Base-by-base conservation (phyloP, 2,888 invertebrate species). In the Hypolimnas misippus region DNA sequence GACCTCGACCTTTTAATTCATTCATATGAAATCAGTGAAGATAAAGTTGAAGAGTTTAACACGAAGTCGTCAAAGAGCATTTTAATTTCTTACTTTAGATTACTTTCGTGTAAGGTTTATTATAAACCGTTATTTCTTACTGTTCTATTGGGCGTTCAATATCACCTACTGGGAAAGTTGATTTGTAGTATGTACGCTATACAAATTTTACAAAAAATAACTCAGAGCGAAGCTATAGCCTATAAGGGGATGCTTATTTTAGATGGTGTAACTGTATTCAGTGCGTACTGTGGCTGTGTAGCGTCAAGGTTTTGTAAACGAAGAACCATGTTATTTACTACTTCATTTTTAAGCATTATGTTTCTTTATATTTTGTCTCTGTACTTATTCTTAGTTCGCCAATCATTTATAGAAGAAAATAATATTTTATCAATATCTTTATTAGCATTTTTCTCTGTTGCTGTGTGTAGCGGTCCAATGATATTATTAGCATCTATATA, bases 211-310 rank as follows among this genome's bases (percentile, higher is more conserved):
- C 73, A 72, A 25, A 65, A 71, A 59, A 73, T 76, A 29, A 71
- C 73, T 8, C 38, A 65, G 16, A 70, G 54, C 57, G 73, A 76
- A 46, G 54, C 67, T 1, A 59, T 70, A 0, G 75, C 77, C 1
- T 75, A 77, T 42, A 40, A 44, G 25, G 78, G 74, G 3, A 78
- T 81, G 76, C 55, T 79, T 0, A 70, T 75, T 19, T 62, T 81
- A 33, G 80, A 79, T 44, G 76, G 75, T 1, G 64, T 79, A 0
- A 77, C 76, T 0, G 70, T 80, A 1, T 65, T 81, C 0, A 81
- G 83, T 6, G 79, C 82, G 76, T 84, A 83, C 70, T 46, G 78
- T 14, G 85, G 83, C 14, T 80, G 84, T 70, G 68, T 73, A 51
- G 61, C 83, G 38, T 73, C 81, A 12, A 83, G 76, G 64, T 69